These are phyloP conservation scores for Pantherophis alleghaniensis DNA, from an alignment of 2,797 vertebrate species.

Conservation along the genomic window DNA sequence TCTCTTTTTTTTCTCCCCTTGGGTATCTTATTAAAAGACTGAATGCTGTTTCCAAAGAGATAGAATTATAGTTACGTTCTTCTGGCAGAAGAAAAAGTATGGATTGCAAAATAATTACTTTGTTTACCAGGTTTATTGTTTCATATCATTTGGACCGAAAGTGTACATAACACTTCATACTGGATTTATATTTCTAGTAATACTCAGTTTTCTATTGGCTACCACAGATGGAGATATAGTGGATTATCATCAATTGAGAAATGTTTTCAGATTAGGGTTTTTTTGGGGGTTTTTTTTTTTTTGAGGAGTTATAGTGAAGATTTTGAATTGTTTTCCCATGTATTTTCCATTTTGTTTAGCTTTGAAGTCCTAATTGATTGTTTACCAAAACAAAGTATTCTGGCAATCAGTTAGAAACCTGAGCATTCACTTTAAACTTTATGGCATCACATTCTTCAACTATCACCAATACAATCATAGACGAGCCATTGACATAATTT, in stretches of 20 bases:
- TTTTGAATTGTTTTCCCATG: not conserved
- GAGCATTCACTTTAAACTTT: not conserved
- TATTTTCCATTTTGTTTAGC: not conserved
- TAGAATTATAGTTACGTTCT: not conserved
- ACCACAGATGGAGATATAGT: not conserved
- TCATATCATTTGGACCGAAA: not conserved
- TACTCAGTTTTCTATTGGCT: not conserved
- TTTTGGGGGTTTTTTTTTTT: not conserved
- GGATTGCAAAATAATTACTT: not conserved
- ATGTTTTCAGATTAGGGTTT: not conserved
- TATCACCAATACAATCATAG: not conserved
- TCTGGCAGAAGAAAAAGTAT: too few species aligned
- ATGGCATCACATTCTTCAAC: not conserved
- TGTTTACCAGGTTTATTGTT: not conserved
- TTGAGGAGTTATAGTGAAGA: not conserved
- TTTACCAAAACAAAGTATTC: not conserved
- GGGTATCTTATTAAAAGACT: not conserved
- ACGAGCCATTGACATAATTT: not conserved
- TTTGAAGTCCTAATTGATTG: not conserved
- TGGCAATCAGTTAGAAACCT: not conserved
- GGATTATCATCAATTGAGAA: not conserved
- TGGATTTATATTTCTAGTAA: not conserved
- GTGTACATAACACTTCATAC: not conserved
- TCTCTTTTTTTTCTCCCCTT: not conserved
- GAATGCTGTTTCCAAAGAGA: not conserved